Evolutionary conservation across 2,113 vertebrate genomes (phyloP), one percentile per base, ranked within the genome.

Genomic region (Hassar affinis): DNA sequence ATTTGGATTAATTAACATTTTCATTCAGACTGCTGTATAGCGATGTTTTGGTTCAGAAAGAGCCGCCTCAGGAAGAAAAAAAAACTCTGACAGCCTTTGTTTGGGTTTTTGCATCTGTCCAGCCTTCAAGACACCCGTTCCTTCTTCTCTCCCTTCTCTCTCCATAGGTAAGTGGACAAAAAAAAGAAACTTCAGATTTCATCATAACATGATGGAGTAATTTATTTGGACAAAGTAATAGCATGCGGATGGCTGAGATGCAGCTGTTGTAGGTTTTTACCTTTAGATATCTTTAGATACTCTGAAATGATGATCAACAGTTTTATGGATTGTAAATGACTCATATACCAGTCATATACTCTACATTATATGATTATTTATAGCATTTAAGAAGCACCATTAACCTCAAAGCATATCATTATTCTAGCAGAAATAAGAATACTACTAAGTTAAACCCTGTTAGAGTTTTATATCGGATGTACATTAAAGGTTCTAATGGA

Each of bases 121-220:
- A 30, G 57, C 59, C 74, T 27, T 45, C 64, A 1, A 30, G 47
- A 78, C 42, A 6, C 25, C 54, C 75, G 68, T 59, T 45, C 9
- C 30, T 61, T 25, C 49, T 72, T 25, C 49, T 72, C 27, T 88
- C 57, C 42, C 68, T 80, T 86, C 72, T 81, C 64, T 80, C 84
- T 61, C 45, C 20, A 47, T 83, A 0, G 88, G 92, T 93, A 84
- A 93, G 92, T 89, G 14, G 56, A n/a, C n/a, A n/a, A n/a, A n/a
- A 4, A 10, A 42, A 38, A 4, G 7, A 38, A 6, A 5, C 27
- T 47, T 79, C 25, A 33, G 8, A 42, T 14, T 77, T n/a, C n/a
- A n/a, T n/a, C 38, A 42, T 38, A 59, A 1, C 9, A 22, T 62
- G 17, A 51, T 11, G 17, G 8, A 27, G 7, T 30, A 8, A 68